Evolutionary conservation across 92 coral and sea anemone genomes (phyloP).

Genomic region (Chrysogorgia sp.): DNA sequence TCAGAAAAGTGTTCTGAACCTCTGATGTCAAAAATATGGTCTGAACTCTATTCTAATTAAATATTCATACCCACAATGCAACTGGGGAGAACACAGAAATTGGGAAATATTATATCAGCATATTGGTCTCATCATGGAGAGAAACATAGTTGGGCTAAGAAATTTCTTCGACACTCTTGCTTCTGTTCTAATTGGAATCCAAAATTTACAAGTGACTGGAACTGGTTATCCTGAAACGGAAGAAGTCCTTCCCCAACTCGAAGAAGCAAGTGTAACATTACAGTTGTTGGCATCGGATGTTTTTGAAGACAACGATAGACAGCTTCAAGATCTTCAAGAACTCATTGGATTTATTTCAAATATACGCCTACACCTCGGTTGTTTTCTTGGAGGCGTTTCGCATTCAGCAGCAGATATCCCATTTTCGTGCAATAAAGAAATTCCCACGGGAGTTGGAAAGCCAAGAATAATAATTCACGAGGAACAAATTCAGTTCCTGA

Average conservation of each 20-base stretch:
- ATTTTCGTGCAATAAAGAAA: background rate
- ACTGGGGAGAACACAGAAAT: no score
- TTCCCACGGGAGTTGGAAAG: conserved; percentile 1
- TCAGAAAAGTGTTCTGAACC: no score
- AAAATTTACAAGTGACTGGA: no score
- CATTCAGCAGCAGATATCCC: background rate
- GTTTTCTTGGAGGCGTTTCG: background rate
- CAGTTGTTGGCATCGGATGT: background rate
- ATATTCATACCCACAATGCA: no score
- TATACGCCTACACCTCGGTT: background rate
- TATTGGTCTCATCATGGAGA: background rate
- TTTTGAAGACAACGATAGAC: background rate
- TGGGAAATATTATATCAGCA: no score
- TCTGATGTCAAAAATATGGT: no score
- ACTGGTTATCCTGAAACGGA: no score
- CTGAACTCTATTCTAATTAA: no score
- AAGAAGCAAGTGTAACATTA: conserved; percentile 9
- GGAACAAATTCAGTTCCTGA: conserved; percentile 16
- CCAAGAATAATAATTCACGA: conserved; percentile 14
- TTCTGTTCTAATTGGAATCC: conserved; percentile 19
- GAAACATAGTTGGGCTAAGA: conserved; percentile 17
- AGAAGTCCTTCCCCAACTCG: background rate
- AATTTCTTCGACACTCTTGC: conserved; percentile 22
- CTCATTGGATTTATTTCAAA: background rate
- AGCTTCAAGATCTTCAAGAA: background rate